Conservation (phyloP, 2,113 vertebrate species). For the Hippocampus abdominalis region DNA sequence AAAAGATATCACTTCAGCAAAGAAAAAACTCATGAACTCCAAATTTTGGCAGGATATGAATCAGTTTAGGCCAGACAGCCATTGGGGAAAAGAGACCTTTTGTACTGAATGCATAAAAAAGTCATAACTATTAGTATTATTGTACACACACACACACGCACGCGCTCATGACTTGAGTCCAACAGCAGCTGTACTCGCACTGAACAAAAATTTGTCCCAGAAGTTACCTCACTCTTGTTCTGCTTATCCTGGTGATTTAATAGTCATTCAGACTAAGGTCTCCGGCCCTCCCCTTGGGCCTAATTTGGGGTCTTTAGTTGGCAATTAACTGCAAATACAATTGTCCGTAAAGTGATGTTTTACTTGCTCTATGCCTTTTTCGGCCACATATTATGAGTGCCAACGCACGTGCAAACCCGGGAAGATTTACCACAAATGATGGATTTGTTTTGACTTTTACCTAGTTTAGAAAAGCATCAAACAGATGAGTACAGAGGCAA, state of each 20-base stretch:
- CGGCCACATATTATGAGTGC: neutral
- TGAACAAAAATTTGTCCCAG: slow-evolving; percentile 36
- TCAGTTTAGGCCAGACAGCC: neutral
- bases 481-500: slow-evolving; percentile 47
- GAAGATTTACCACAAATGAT: neutral
- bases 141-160: slow-evolving; percentile 8
- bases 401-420: neutral
- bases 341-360: slow-evolving; percentile 18
- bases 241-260: slow-evolving; percentile 43
- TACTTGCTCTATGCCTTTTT: slow-evolving; percentile 23
- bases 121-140: neutral
- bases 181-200: slow-evolving; percentile 47
- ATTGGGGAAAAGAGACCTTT: neutral
- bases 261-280: slow-evolving; percentile 20
- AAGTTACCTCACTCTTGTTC: slow-evolving; percentile 37
- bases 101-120: neutral
- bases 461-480: slow-evolving; percentile 3
- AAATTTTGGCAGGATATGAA: neutral
- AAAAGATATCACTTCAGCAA: neutral
- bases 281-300: slow-evolving; percentile 21
- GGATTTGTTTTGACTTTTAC: slow-evolving; percentile 13
- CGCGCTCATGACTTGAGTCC: slow-evolving; percentile 24
- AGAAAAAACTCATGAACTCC: neutral
- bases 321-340: slow-evolving; percentile 36
- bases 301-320: slow-evolving; percentile 25